phyloP scores from a whole-genome alignment of 1,140 invertebrate genomes.

The Lethocerus indicus region DNA sequence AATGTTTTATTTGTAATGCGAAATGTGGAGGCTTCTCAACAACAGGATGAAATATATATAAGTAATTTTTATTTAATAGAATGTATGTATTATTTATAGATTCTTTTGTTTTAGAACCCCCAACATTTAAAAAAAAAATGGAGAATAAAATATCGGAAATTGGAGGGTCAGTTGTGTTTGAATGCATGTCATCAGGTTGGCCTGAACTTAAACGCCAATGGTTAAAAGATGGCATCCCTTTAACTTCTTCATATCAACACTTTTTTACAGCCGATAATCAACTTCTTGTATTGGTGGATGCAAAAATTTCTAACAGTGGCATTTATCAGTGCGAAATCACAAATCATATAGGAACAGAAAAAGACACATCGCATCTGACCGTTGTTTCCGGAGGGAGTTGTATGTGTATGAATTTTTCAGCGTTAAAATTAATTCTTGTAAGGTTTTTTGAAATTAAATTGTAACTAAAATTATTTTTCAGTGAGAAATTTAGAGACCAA shows the following conservation, averaged over 20 bases:
- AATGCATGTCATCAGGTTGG: constrained; percentile 72
- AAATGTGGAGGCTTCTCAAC: too few relatives aligned
- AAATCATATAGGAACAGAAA: constrained; percentile 57
- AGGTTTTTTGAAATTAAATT: not conserved
- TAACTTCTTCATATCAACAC: constrained; percentile 43
- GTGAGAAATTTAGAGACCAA: too few relatives aligned
- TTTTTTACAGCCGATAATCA: constrained; percentile 76
- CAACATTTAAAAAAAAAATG: constrained; percentile 70
- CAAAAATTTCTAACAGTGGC: constrained; percentile 56
- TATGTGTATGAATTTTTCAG: not conserved
- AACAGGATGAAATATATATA: not conserved
- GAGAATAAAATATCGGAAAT: constrained; percentile 60
- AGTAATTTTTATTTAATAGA: not conserved
- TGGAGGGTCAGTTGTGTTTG: constrained; percentile 65
- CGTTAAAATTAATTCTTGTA: not conserved
- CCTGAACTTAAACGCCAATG: constrained; percentile 77
- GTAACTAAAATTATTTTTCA: not conserved
- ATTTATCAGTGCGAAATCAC: constrained; percentile 76
- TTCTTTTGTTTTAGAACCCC: constrained; percentile 43
- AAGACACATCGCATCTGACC: constrained; percentile 32
- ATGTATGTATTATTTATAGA: not conserved
- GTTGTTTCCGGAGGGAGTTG: constrained; percentile 33
- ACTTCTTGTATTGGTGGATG: constrained; percentile 70
- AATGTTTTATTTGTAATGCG: not conserved
- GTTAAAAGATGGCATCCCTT: constrained; percentile 64